Evolutionary conservation across 2,888 invertebrate genomes (phyloP).

Genomic region (Mimas tiliae): DNA sequence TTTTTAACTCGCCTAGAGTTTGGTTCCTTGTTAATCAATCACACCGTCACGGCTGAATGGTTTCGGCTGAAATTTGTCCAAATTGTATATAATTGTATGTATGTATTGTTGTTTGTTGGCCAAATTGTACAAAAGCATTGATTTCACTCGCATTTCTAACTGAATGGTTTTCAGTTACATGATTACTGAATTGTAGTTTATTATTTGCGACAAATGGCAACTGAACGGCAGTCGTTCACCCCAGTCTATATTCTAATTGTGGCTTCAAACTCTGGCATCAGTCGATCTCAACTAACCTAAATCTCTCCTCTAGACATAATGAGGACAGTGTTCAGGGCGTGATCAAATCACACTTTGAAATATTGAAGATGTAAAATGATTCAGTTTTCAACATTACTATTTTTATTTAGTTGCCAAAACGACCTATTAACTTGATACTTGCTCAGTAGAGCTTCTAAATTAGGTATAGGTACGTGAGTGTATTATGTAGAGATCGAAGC

Average conservation of each 20-base stretch:
- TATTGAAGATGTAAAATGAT: not conserved
- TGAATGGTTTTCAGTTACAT: not conserved
- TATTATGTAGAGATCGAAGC: too few species aligned
- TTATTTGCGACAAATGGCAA: not conserved
- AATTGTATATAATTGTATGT: too few species aligned
- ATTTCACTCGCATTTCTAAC: slow-evolving; percentile 12
- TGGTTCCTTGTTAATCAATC: too few species aligned
- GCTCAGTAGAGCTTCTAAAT: too few species aligned
- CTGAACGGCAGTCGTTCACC: not conserved
- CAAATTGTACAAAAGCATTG: slow-evolving; percentile 6
- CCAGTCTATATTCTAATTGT: not conserved
- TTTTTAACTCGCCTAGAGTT: too few species aligned
- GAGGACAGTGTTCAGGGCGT: not conserved
- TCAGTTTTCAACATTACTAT: not conserved
- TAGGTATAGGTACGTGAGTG: too few species aligned
- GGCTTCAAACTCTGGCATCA: not conserved
- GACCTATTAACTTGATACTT: too few species aligned
- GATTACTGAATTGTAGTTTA: not conserved
- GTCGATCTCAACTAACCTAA: not conserved
- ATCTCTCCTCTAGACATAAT: not conserved
- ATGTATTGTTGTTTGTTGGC: too few species aligned
- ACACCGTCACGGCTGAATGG: too few species aligned
- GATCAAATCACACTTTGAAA: not conserved
- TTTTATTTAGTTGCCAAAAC: too few species aligned
- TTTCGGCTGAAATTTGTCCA: too few species aligned